Conservation (phyloP, 2,888 invertebrate species). For the Cyaniris semiargus region DNA sequence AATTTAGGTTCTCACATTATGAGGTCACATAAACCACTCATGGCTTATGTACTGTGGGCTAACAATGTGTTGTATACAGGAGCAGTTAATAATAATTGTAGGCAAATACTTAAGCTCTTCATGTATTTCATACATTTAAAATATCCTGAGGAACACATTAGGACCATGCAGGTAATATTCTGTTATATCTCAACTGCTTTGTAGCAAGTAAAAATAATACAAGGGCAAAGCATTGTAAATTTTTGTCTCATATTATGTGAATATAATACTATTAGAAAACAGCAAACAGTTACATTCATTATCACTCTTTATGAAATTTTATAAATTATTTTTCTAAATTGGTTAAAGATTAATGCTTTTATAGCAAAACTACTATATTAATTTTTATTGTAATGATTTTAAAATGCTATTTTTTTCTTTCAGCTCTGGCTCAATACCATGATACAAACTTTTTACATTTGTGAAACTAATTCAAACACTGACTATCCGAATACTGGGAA, state of each 20-base stretch:
- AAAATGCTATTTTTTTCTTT: constrained; percentile 41
- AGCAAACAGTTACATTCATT: neutral
- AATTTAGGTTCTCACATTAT: constrained; percentile 59
- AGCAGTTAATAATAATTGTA: constrained; percentile 57
- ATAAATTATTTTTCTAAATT: too few relatives aligned
- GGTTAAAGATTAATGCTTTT: too few relatives aligned
- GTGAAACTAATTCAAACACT: constrained; percentile 58
- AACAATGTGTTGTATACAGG: constrained; percentile 60
- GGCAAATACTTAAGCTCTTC: constrained; percentile 64
- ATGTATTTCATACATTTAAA: constrained; percentile 59
- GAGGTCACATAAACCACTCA: constrained; percentile 63
- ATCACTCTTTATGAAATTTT: too few relatives aligned
- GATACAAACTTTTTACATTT: constrained; percentile 64
- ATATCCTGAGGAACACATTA: constrained; percentile 64
- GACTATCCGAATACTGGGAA: constrained; percentile 64
- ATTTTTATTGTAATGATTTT: neutral
- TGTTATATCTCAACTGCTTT: neutral
- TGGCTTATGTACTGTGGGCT: constrained; percentile 65
- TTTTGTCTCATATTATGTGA: neutral
- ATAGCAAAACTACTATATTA: too few relatives aligned
- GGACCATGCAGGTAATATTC: constrained; percentile 60
- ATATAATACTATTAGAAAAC: too few relatives aligned
- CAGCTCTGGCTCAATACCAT: constrained; percentile 68
- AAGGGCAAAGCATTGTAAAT: neutral
- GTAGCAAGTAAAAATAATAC: too few relatives aligned